These are phyloP conservation scores for Magallana gigas DNA, from an alignment of 1,140 invertebrate species.

Conservation along the genomic window DNA sequence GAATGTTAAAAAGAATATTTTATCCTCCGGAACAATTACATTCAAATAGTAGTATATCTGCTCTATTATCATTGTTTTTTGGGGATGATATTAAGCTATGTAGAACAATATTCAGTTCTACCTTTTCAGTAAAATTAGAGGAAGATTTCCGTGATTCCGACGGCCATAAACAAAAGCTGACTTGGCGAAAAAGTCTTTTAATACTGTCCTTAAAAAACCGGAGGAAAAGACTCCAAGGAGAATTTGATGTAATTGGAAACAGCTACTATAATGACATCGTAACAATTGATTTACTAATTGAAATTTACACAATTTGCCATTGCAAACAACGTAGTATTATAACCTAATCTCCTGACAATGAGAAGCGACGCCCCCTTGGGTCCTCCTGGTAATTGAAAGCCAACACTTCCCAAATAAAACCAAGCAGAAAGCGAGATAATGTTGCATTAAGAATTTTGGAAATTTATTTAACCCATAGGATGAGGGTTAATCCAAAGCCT, in stretches of 20 bases:
- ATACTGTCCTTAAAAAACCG: not conserved
- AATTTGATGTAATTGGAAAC: conserved; percentile 30
- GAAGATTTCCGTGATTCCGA: too few species aligned
- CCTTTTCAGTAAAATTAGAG: too few species aligned
- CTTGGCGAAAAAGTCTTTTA: not conserved
- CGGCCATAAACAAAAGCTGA: not conserved
- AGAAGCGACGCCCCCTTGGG: not conserved
- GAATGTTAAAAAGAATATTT: too few species aligned
- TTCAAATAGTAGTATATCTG: too few species aligned
- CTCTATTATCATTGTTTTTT: too few species aligned
- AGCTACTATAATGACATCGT: not conserved
- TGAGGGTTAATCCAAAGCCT: not conserved
- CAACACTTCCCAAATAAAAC: conserved; percentile 24
- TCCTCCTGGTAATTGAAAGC: not conserved
- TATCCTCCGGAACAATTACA: too few species aligned
- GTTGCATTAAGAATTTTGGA: conserved; percentile 19
- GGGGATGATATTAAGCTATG: too few species aligned
- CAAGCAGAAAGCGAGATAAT: not conserved
- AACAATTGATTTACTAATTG: conserved; percentile 35
- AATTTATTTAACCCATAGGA: not conserved
- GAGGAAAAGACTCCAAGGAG: not conserved
- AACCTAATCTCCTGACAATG: conserved; percentile 14
- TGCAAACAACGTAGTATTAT: conserved; percentile 29
- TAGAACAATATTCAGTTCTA: too few species aligned
- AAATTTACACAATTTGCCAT: conserved; percentile 32